Evolutionary conservation across 2,888 invertebrate genomes (phyloP), one percentile per base, ranked within the genome.

Genomic region (Ectropis crepuscularia): DNA sequence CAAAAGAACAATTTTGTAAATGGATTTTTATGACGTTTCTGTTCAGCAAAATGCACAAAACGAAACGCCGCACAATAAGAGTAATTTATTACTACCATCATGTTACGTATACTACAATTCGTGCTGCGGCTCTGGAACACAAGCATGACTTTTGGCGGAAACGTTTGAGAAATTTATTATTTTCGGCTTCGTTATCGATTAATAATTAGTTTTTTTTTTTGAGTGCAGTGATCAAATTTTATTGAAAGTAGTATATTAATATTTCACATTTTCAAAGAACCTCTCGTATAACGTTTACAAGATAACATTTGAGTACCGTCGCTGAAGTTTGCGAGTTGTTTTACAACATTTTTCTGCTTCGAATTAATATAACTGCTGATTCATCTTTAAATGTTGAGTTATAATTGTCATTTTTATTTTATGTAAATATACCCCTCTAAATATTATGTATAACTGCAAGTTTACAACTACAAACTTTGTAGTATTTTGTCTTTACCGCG

Each of bases 401-500:
- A 16, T 47, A 53, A 57, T 57, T 47, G 0, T 10, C 5, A 28
- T 28, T 16, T 28, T 6, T 6, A 43, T 51, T 51, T 51, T n/a
- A 41, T n/a, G 10, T n/a, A 6, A 37, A 5, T 9, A 51, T 51
- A 28, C 10, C 5, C 6, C 16, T 28, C 12, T 16, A 0, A 5
- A 41, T 28, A 16, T n/a, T 6, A 9, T 51, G 41, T 28, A 16
- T 9, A 7, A 39, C 38, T 11, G 11, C 12, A 12, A 41, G 5
- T 11, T 49, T 47, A 37, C 8, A 11, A 38, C 5, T 36, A 48
- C 7, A 11, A 4, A 10, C 4, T 6, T n/a, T 11, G 12, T 12
- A 41, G 4, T 41, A 51, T 28, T 89, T 91, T 89, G 89, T 89
- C 87, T 91, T 92, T 91, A 88, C 90, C 92, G 92, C 92, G 89